phyloP scores from a whole-genome alignment of 2,888 invertebrate genomes.

The Dyspetes luteomarginatus region DNA sequence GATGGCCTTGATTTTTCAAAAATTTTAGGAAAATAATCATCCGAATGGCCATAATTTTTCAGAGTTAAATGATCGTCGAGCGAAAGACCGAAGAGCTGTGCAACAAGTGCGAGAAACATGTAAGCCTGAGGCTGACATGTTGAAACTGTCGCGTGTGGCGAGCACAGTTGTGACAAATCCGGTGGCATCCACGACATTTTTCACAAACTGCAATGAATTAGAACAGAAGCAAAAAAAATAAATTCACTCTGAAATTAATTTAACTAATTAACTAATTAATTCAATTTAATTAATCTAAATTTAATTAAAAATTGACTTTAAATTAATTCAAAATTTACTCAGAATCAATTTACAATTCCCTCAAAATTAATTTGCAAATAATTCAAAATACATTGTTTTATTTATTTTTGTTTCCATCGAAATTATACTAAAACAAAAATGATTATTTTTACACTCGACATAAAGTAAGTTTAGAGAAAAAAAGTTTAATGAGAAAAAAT shows the following conservation, averaged over 20 bases:
- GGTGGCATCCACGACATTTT: conserved; percentile 85
- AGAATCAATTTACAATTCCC: too few species aligned
- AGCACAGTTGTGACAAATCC: conserved; percentile 85
- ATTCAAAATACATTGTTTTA: too few species aligned
- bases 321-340: too few species aligned
- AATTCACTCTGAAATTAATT: too few species aligned
- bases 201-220: conserved; percentile 10
- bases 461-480: too few species aligned
- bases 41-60: conserved; percentile 10
- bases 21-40: conserved; percentile 3
- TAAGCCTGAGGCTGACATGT: conserved; percentile 86
- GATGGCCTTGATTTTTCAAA: background rate
- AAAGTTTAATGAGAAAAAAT: too few species aligned
- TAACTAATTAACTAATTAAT: too few species aligned
- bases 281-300: conserved; percentile 2
- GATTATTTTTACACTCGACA: background rate
- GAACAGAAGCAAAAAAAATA: too few species aligned
- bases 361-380: too few species aligned
- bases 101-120: conserved; percentile 86
- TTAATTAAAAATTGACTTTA: background rate
- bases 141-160: conserved; percentile 85
- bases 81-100: conserved; percentile 86
- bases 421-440: too few species aligned
- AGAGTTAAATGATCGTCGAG: conserved; percentile 76
- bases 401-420: too few species aligned